Conservation (phyloP, 1,140 invertebrate genomes). For the Brachionus angularis region DNA sequence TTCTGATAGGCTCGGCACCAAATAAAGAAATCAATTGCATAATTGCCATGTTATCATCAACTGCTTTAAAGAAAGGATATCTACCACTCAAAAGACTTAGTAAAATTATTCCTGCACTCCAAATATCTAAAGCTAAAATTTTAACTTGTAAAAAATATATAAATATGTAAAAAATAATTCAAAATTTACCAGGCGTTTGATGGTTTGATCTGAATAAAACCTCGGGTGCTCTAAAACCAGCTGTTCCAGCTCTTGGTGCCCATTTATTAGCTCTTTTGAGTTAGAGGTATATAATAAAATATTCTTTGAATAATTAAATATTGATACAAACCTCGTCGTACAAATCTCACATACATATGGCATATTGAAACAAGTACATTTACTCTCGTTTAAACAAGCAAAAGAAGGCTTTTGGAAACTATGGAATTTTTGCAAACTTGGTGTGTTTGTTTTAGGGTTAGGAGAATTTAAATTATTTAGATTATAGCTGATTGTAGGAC, state of each 20-base stretch:
- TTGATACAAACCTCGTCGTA: not conserved
- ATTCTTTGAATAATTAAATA: not conserved
- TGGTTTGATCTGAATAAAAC: slow-evolving; percentile 71
- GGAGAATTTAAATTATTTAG: slow-evolving; percentile 18
- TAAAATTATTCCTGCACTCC: slow-evolving; percentile 81
- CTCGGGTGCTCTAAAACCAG: slow-evolving; percentile 81
- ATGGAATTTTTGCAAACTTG: slow-evolving; percentile 23
- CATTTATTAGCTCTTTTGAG: slow-evolving; percentile 61
- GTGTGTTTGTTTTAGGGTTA: slow-evolving; percentile 9
- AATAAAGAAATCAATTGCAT: slow-evolving; percentile 77
- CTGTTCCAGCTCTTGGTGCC: slow-evolving; percentile 79
- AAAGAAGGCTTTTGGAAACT: slow-evolving; percentile 27
- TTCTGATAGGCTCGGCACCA: slow-evolving; percentile 67
- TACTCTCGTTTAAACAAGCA: not conserved
- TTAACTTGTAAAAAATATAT: not conserved
- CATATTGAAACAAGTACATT: slow-evolving; percentile 43
- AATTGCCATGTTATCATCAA: slow-evolving; percentile 73
- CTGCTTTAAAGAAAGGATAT: slow-evolving; percentile 76
- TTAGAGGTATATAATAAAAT: slow-evolving; percentile 54
- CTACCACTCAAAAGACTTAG: slow-evolving; percentile 71
- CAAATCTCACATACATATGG: slow-evolving; percentile 41
- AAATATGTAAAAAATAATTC: not conserved
- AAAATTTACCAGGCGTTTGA: slow-evolving; percentile 67
- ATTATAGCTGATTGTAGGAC: not conserved
- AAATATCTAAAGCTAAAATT: slow-evolving; percentile 73